phyloP scores from a whole-genome alignment of 2,888 invertebrate species.

The Diachrysia chrysitis region DNA sequence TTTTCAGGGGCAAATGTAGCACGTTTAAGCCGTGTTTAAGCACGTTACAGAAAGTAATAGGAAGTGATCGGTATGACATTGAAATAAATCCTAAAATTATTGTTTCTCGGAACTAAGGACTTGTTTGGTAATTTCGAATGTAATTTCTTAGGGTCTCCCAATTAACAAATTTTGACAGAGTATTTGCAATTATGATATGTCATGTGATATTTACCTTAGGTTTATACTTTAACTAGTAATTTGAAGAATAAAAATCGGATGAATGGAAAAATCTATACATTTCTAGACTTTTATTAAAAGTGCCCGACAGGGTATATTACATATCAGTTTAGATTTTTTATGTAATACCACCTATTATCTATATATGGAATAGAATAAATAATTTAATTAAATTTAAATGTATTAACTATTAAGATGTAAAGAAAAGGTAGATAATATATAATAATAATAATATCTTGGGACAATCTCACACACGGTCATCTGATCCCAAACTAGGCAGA shows the following conservation, averaged over 20 bases:
- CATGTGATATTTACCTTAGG: no score
- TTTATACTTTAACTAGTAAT: not conserved
- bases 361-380: no score
- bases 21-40: slow-evolving; percentile 39
- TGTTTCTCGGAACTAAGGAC: slow-evolving; percentile 13
- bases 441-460: no score
- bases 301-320: no score
- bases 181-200: no score
- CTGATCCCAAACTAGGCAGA: no score
- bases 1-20: slow-evolving; percentile 73
- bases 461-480: no score
- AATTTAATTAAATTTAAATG: no score
- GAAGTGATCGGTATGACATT: slow-evolving; percentile 59
- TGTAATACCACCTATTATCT: no score
- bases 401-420: not conserved
- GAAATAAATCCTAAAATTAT: slow-evolving; percentile 45
- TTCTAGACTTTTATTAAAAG: no score
- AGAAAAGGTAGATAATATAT: no score
- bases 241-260: not conserved
- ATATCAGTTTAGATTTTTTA: no score
- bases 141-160: not conserved
- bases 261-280: not conserved
- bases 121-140: not conserved
- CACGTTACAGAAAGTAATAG: slow-evolving; percentile 49
- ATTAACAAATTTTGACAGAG: not conserved